phyloP scores from a whole-genome alignment of 2,888 invertebrate species.

The Micoletzkya japonica region DNA sequence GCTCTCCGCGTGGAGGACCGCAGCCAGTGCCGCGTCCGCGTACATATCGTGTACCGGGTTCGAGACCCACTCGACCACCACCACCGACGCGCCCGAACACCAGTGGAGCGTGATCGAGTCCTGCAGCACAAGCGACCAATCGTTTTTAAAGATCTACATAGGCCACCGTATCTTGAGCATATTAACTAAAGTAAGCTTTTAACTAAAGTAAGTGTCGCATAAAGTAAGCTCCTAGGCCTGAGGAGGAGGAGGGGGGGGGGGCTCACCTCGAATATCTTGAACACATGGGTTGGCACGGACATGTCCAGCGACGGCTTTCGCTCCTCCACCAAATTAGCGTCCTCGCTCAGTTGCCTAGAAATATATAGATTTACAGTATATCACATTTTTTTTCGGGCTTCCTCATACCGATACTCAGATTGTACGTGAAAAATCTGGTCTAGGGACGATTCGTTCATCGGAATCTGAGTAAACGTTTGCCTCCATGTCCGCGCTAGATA shows the following conservation, averaged over 20 bases:
- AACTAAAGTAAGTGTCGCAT: neutral
- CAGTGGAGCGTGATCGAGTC: slow-evolving; percentile 36
- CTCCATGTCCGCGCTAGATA: too few species aligned
- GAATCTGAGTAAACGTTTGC: too few species aligned
- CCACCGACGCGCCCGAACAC: slow-evolving; percentile 66
- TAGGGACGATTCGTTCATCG: too few species aligned
- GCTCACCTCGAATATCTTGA: slow-evolving; percentile 52
- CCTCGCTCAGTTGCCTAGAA: slow-evolving; percentile 44
- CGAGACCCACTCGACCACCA: slow-evolving; percentile 77
- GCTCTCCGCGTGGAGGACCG: slow-evolving; percentile 80
- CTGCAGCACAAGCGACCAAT: slow-evolving; percentile 29
- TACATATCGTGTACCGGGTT: slow-evolving; percentile 84
- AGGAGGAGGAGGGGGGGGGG: neutral
- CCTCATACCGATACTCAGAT: too few species aligned
- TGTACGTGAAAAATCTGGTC: too few species aligned
- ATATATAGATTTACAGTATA: neutral
- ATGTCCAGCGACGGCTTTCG: slow-evolving; percentile 35
- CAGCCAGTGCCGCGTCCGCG: slow-evolving; percentile 90
- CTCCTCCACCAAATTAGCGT: slow-evolving; percentile 38
- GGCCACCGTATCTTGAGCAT: neutral
- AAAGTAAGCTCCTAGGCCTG: too few species aligned
- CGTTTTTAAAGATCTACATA: neutral
- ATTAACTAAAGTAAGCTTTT: neutral
- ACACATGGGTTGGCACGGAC: slow-evolving; percentile 39
- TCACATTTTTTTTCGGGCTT: too few species aligned